These are phyloP conservation scores for Drosophila mercatorum DNA, from an alignment of 2,888 invertebrate genomes.

Conservation along the genomic window DNA sequence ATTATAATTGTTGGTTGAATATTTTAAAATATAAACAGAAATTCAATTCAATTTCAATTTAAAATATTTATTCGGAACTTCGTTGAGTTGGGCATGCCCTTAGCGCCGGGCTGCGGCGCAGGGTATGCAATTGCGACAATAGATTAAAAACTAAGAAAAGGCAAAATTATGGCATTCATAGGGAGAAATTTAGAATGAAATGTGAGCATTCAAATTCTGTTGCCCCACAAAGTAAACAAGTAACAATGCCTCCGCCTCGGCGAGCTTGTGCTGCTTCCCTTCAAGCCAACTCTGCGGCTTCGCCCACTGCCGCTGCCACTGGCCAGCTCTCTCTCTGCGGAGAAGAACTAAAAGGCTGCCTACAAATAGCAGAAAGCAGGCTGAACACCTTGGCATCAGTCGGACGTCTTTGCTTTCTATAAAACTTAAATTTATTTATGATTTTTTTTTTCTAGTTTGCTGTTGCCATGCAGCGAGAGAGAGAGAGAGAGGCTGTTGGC, in stretches of 20 bases:
- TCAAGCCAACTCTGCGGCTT: conserved; percentile 3
- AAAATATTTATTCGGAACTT: too few relatives aligned
- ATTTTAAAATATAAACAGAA: too few relatives aligned
- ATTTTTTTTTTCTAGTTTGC: too few relatives aligned
- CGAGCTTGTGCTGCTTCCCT: background rate
- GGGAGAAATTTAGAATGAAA: conserved; percentile 13
- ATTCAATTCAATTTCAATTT: too few relatives aligned
- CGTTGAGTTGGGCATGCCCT: background rate
- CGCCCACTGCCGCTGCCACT: background rate
- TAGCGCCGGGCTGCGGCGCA: background rate
- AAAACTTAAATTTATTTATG: background rate
- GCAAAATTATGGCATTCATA: conserved; percentile 24
- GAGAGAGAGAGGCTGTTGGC: too few relatives aligned
- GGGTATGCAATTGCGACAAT: conserved; percentile 16
- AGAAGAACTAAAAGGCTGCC: background rate
- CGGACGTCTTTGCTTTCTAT: background rate
- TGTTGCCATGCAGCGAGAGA: too few relatives aligned
- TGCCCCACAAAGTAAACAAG: conserved; percentile 5
- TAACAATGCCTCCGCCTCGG: background rate
- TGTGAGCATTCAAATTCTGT: conserved; percentile 15
- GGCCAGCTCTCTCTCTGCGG: background rate
- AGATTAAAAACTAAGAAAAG: conserved; percentile 15
- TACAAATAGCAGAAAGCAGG: background rate
- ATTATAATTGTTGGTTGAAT: too few relatives aligned
- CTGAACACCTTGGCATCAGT: background rate